Evolutionary conservation across 2,888 invertebrate species (phyloP), one percentile per base, ranked within the genome.

Genomic region (Trypoxylon attenuatum): DNA sequence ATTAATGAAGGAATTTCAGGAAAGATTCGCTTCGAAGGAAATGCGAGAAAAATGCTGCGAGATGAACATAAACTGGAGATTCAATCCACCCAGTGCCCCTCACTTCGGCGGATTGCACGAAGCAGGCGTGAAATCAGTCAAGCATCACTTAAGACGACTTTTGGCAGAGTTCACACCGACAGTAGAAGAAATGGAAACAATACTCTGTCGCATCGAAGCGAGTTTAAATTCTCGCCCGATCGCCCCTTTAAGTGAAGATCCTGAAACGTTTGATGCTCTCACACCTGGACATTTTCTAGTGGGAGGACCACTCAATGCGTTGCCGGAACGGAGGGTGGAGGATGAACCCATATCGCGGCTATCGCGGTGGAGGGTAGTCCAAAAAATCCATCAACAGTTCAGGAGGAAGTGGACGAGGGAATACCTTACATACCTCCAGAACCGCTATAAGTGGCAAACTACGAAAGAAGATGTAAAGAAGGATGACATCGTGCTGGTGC

Each of bases 21-120:
- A 15, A 2, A 41, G 22, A 1, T 5, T 18, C 3, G 39, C 27
- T 2, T 33, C 19, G 15, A n/a, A 18, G 1, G 16, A 21, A 2
- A 5, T 62, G 4, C 6, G 22, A 1, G 8, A 6, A 1, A 2
- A 10, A 0, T 5, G 51, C 6, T 8, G 43, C 1, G 8, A 39
- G 0, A 21, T 58, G 5, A 16, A 15, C 0, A 63, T 42, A 1
- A 6, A 23, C 5, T 82, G 79, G 78, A 29, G 66, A 5, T 81
- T 81, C 41, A 78, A 69, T 22, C 75, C 80, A 5, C 65, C 77
- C 1, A 45, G 43, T 13, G 67, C 73, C 2, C 77, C 78, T 3
- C 71, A 79, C 46, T 71, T 77, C 18, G 79, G 79, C 2, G 82
- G 82, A 0, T 50, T 76, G 3, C 79, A 77, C 77, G 81, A 83